A percentile compares a stretch with the other conserved stretches of the same genome.
Evolutionary conservation across 2,888 invertebrate species (phyloP).

Genomic region (Choristoneura rosaceana): DNA sequence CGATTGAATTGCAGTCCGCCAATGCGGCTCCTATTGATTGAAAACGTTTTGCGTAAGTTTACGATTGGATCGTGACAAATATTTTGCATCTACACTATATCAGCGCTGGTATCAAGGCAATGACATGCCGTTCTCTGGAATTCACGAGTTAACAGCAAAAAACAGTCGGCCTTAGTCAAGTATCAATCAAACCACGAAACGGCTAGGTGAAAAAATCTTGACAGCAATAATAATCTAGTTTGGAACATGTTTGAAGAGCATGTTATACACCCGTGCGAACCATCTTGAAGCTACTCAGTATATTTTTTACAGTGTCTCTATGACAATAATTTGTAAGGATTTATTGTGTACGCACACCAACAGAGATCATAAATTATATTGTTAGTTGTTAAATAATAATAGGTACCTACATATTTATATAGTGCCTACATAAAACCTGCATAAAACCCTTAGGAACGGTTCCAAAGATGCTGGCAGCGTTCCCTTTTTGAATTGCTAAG

Average conservation of each 20-base stretch:
- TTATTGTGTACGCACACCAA: no score
- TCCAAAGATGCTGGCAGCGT: no score
- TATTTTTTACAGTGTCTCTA: neutral
- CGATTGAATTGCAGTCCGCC: no score
- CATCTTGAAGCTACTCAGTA: neutral
- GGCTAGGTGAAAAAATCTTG: constrained; percentile 43
- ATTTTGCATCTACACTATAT: constrained; percentile 7
- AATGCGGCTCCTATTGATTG: no score
- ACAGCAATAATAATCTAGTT: constrained; percentile 44
- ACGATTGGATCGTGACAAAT: neutral
- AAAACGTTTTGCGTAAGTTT: neutral
- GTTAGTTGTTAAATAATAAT: no score
- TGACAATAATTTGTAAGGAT: neutral
- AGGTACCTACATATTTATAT: no score
- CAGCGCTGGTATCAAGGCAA: constrained; percentile 41
- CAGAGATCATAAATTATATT: no score
- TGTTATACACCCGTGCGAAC: neutral
- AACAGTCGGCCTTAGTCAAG: constrained; percentile 40
- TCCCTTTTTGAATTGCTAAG: no score
- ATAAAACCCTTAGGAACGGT: no score
- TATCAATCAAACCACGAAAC: constrained; percentile 50
- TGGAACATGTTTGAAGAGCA: constrained; percentile 10
- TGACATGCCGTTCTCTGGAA: constrained; percentile 45
- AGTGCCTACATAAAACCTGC: no score
- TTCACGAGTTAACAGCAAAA: constrained; percentile 47